These are phyloP conservation scores for Parthenolecanium corni DNA, from an alignment of 2,888 invertebrate genomes.

Conservation along the genomic window DNA sequence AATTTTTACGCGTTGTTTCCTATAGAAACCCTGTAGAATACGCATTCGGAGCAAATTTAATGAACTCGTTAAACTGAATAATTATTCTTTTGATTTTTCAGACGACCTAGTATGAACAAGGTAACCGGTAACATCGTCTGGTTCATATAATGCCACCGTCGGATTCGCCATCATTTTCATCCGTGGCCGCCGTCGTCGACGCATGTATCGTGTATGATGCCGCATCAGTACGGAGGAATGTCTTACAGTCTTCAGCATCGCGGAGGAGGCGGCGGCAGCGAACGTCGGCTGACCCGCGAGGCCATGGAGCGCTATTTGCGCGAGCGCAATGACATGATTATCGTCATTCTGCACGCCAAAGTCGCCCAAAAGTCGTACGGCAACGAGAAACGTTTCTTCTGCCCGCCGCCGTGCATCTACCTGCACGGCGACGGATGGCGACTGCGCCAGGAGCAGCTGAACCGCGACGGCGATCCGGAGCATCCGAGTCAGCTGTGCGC, in stretches of 20 bases:
- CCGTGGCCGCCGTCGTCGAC: neutral
- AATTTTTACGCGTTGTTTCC: too few relatives aligned
- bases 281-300: slow-evolving; percentile 65
- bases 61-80: too few relatives aligned
- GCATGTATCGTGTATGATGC: slow-evolving; percentile 47
- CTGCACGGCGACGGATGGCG: slow-evolving; percentile 98
- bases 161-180: too few relatives aligned
- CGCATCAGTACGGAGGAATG: slow-evolving; percentile 61
- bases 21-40: too few relatives aligned
- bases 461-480: slow-evolving; percentile 55
- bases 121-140: neutral
- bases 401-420: slow-evolving; percentile 98
- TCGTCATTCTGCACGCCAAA: slow-evolving; percentile 96
- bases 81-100: too few relatives aligned
- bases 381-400: slow-evolving; percentile 98
- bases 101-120: slow-evolving; percentile 2
- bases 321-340: slow-evolving; percentile 87
- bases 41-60: too few relatives aligned
- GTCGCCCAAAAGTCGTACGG: slow-evolving; percentile 99
- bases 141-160: neutral
- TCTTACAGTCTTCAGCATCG: slow-evolving; percentile 34
- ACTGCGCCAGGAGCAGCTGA: slow-evolving; percentile 83
- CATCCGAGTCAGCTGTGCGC: slow-evolving; percentile 85
- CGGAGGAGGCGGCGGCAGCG: slow-evolving; percentile 45
- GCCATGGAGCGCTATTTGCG: slow-evolving; percentile 94